Conservation (phyloP, 2,113 vertebrate species). For the Amphilophus citrinellus region DNA sequence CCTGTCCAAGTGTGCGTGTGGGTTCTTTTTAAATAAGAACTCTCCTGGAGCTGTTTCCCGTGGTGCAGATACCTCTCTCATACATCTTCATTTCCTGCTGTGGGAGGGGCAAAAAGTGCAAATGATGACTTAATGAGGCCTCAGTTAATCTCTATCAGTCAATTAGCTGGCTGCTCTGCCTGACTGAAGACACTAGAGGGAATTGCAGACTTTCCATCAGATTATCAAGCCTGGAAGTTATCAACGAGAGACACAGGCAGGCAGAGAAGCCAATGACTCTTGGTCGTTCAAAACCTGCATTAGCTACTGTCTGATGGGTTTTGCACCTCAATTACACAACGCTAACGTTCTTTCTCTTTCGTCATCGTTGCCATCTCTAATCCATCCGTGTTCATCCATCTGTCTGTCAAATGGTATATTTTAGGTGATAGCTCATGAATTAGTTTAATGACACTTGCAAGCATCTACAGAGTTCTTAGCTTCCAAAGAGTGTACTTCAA, state of each 20-base stretch:
- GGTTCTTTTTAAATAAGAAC: constrained; percentile 8
- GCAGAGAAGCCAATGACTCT: constrained; percentile 17
- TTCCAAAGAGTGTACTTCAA: background rate
- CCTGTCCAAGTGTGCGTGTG: background rate
- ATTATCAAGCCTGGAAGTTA: constrained; percentile 31
- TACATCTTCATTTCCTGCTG: constrained; percentile 44
- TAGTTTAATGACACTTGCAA: constrained; percentile 23
- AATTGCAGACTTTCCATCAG: constrained; percentile 42
- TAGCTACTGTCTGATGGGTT: constrained; percentile 43
- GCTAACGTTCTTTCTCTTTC: background rate
- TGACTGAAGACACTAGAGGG: constrained; percentile 46
- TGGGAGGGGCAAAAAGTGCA: constrained; percentile 6
- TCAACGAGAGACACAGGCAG: constrained; percentile 19
- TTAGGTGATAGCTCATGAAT: background rate
- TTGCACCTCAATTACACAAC: constrained; percentile 27
- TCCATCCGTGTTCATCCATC: constrained; percentile 9
- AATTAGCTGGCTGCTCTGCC: constrained; percentile 57
- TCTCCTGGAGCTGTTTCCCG: constrained; percentile 5
- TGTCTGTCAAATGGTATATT: background rate
- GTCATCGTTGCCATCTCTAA: constrained; percentile 1
- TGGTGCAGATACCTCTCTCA: constrained; percentile 14
- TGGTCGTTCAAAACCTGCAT: background rate
- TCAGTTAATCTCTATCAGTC: constrained; percentile 61
- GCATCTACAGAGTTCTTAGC: background rate
- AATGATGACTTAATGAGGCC: constrained; percentile 60